A percentile compares a stretch with the other conserved stretches of the same genome.
Evolutionary conservation across 2,113 vertebrate genomes (phyloP).

Genomic region (Lasiurus borealis): DNA sequence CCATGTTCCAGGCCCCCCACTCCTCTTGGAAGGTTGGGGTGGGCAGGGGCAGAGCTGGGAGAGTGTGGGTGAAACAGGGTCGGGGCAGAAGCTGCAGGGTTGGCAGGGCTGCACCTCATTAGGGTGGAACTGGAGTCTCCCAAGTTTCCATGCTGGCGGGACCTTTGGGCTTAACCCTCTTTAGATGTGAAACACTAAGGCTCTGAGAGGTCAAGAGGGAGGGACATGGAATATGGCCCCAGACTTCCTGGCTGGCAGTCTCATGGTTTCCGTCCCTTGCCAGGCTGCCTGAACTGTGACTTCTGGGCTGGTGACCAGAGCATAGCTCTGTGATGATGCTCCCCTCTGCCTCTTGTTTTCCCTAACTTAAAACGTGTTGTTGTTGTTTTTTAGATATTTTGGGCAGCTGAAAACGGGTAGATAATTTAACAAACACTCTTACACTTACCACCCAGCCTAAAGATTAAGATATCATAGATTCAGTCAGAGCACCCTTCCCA

Average conservation of each 20-base stretch:
- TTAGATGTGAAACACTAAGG: background rate
- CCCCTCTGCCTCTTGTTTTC: background rate
- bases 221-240: background rate
- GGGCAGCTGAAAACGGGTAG: constrained; percentile 10
- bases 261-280: background rate
- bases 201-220: background rate
- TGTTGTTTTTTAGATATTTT: background rate
- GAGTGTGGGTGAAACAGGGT: accelerated
- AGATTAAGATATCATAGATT: background rate
- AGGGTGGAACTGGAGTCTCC: background rate
- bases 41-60: background rate
- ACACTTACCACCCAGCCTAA: background rate
- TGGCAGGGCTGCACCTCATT: background rate
- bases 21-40: background rate
- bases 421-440: background rate
- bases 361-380: background rate
- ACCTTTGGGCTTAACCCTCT: background rate
- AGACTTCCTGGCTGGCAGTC: background rate
- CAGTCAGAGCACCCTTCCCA: background rate
- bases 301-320: background rate
- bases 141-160: background rate
- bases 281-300: background rate
- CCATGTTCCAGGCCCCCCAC: background rate
- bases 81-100: background rate
- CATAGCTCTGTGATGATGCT: background rate